These are phyloP conservation scores for Drosophila longiperda DNA, from an alignment of 2,888 invertebrate species.

Conservation along the genomic window DNA sequence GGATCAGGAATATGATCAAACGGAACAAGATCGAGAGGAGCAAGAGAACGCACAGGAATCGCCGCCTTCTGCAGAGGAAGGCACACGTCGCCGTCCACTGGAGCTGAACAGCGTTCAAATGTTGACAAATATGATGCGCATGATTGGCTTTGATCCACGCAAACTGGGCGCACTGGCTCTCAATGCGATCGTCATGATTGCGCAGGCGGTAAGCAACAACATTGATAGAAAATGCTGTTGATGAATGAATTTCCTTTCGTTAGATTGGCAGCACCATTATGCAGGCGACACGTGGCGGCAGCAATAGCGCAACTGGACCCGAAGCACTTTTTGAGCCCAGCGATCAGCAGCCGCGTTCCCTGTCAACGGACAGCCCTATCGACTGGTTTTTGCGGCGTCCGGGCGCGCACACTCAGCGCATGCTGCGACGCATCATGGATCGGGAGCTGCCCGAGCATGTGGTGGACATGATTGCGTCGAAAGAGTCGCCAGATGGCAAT, in stretches of 20 bases:
- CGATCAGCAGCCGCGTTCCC: slow-evolving; percentile 72
- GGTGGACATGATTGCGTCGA: slow-evolving; percentile 87
- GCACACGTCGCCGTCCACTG: slow-evolving; percentile 22
- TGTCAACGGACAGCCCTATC: slow-evolving; percentile 85
- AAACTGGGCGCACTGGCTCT: slow-evolving; percentile 93
- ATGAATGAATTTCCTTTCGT: not conserved
- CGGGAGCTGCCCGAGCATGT: slow-evolving; percentile 87
- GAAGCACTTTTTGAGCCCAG: slow-evolving; percentile 68
- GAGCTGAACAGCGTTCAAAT: slow-evolving; percentile 67
- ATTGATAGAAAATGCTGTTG: not conserved
- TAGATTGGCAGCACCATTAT: slow-evolving; percentile 80
- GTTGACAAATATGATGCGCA: slow-evolving; percentile 87
- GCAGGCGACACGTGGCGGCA: slow-evolving; percentile 56
- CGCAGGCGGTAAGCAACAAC: slow-evolving; percentile 89
- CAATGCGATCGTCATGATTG: slow-evolving; percentile 93
- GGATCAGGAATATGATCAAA: slow-evolving; percentile 30
- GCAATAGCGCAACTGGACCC: slow-evolving; percentile 53
- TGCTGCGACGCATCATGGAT: slow-evolving; percentile 87
- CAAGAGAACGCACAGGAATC: slow-evolving; percentile 65
- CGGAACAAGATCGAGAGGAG: slow-evolving; percentile 45
- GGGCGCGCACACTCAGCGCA: slow-evolving; percentile 86
- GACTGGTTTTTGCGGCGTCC: slow-evolving; percentile 89
- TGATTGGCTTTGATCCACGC: slow-evolving; percentile 91
- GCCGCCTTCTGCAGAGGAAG: slow-evolving; percentile 45
- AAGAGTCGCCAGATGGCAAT: slow-evolving; percentile 86